phyloP scores from a whole-genome alignment of 2,113 vertebrate species.

The Hippoglossus stenolepis region DNA sequence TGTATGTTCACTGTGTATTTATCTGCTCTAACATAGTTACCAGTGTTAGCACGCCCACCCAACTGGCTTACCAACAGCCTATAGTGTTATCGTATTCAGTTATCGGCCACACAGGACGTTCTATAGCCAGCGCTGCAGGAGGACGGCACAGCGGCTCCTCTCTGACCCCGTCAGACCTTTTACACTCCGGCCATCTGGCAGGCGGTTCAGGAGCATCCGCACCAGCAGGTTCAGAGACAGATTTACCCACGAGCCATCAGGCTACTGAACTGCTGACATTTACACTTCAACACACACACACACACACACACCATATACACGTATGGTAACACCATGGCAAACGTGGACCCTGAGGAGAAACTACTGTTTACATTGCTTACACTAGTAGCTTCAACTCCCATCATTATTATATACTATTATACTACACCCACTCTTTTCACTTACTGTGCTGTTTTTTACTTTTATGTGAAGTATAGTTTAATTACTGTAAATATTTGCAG shows the following conservation, averaged over 20 bases:
- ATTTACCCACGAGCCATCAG: background rate
- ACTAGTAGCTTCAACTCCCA: background rate
- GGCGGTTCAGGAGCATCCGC: background rate
- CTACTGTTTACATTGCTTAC: background rate
- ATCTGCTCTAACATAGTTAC: too few species aligned
- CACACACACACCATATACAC: background rate
- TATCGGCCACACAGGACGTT: background rate
- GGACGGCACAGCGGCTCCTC: background rate
- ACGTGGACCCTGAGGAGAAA: background rate
- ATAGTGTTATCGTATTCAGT: background rate
- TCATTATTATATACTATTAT: background rate
- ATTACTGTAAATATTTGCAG: too few species aligned
- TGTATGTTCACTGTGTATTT: too few species aligned
- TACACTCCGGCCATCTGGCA: slow-evolving; percentile 2
- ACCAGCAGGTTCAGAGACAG: slow-evolving; percentile 1
- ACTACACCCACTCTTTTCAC: background rate
- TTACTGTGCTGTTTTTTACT: too few species aligned
- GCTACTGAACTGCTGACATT: slow-evolving; percentile 15
- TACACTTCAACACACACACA: background rate
- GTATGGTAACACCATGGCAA: background rate
- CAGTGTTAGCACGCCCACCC: too few species aligned
- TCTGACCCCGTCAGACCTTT: slow-evolving; percentile 2
- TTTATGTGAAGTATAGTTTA: too few species aligned
- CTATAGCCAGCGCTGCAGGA: too few species aligned
- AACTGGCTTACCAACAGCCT: background rate